Percentiles rank a stretch among this genome's conserved stretches.
phyloP scores from a whole-genome alignment of 2,888 invertebrate species.

The Argyra leucocephala region DNA sequence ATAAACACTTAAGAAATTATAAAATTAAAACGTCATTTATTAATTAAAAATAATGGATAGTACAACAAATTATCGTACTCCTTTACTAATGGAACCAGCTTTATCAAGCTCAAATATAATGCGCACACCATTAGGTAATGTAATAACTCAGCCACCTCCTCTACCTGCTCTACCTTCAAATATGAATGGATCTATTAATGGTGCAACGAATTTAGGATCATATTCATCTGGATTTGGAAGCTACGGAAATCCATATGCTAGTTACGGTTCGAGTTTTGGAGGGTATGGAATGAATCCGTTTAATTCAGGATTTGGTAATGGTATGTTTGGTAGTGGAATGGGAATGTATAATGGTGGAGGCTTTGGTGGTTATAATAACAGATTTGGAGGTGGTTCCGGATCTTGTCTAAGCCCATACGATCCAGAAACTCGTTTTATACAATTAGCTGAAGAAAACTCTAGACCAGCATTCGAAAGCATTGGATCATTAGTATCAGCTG shows the following conservation, averaged over 20 bases:
- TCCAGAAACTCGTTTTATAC: conserved; percentile 56
- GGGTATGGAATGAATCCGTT: conserved; percentile 24
- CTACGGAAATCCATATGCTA: conserved; percentile 23
- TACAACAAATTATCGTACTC: conserved; percentile 13
- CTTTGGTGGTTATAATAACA: conserved; percentile 33
- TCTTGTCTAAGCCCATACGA: conserved; percentile 31
- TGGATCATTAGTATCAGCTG: conserved; percentile 82
- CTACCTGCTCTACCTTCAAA: conserved; percentile 30
- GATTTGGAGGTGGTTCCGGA: conserved; percentile 30
- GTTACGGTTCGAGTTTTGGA: conserved; percentile 35
- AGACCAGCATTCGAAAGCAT: conserved; percentile 90
- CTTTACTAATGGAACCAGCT: conserved; percentile 21
- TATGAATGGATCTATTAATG: conserved; percentile 22
- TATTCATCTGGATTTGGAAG: conserved; percentile 23
- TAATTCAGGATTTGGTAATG: conserved; percentile 24
- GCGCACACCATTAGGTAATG: conserved; percentile 36
- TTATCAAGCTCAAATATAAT: conserved; percentile 23
- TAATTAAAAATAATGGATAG: not conserved
- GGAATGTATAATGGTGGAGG: conserved; percentile 31
- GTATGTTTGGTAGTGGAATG: conserved; percentile 21
- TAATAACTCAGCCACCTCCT: conserved; percentile 24
- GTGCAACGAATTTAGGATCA: conserved; percentile 17
- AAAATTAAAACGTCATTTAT: too few relatives aligned
- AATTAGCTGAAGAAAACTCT: conserved; percentile 83
- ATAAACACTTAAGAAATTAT: too few relatives aligned